phyloP scores from a whole-genome alignment of 2,888 invertebrate species.

The Adelphocoris suturalis region DNA sequence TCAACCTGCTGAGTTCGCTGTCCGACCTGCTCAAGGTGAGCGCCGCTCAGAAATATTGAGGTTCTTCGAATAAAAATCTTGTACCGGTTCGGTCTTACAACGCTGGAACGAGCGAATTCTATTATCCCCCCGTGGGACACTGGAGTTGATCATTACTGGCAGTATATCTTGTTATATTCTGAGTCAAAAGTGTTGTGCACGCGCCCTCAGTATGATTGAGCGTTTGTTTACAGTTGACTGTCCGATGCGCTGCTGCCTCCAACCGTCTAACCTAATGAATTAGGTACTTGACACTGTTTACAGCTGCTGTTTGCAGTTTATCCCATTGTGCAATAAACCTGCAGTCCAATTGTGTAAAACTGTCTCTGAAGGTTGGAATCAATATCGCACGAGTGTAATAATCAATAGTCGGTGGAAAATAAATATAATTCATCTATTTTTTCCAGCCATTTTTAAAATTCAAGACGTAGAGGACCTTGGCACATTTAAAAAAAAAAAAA shows the following conservation, averaged over 20 bases:
- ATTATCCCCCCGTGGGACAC: constrained; percentile 2
- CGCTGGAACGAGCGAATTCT: not conserved
- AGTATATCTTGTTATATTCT: constrained; percentile 37
- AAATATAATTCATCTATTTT: too few species aligned
- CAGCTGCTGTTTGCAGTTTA: not conserved
- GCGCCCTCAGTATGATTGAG: not conserved
- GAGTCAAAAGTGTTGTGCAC: not conserved
- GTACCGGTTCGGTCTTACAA: not conserved
- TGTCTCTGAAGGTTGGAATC: too few species aligned
- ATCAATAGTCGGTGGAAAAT: too few species aligned
- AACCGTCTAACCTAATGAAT: constrained; percentile 1
- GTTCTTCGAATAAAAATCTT: not conserved
- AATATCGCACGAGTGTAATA: too few species aligned
- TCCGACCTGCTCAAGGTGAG: not conserved
- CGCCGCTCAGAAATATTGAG: not conserved
- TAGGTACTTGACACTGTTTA: not conserved
- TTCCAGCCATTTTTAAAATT: too few species aligned
- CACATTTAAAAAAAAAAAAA: too few species aligned
- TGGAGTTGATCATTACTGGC: constrained; percentile 35
- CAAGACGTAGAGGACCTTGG: too few species aligned
- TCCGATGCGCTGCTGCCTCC: not conserved
- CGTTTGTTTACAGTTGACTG: constrained; percentile 20
- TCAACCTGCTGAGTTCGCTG: not conserved
- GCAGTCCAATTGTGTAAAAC: too few species aligned
- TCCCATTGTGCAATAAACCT: not conserved